Percentiles rank a stretch among this genome's conserved stretches.
Evolutionary conservation across 2,797 vertebrate species (phyloP).

Genomic region (Salmo trutta): DNA sequence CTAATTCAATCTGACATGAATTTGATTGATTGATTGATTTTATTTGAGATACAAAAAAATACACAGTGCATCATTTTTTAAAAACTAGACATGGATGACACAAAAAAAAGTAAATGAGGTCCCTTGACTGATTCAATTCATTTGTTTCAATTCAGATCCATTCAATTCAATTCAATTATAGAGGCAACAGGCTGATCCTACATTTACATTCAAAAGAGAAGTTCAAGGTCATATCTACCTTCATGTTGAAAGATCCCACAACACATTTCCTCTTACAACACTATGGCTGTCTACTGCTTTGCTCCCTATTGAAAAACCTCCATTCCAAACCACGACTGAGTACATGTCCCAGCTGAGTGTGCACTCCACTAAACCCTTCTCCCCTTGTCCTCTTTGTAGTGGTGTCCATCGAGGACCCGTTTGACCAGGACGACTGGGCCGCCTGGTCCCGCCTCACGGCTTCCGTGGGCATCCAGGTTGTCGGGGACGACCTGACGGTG

Average conservation of each 20-base stretch:
- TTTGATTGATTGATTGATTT: not conserved
- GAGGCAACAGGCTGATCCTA: not conserved
- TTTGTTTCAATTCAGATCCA: not conserved
- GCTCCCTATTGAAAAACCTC: no score
- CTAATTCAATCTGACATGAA: not conserved
- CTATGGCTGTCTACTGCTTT: no score
- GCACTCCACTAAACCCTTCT: not conserved
- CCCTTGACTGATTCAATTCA: no score
- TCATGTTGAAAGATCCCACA: no score
- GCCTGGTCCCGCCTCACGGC: constrained; percentile 91
- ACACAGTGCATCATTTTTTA: no score
- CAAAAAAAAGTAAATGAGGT: no score
- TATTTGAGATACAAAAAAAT: not conserved
- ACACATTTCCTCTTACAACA: no score
- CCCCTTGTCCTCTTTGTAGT: constrained; percentile 64
- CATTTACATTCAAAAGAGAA: not conserved
- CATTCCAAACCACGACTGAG: no score
- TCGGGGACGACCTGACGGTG: constrained; percentile 92
- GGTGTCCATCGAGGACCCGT: constrained; percentile 95
- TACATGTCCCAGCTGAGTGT: not conserved
- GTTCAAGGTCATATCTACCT: not conserved
- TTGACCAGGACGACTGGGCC: constrained; percentile 94
- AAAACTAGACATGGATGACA: no score
- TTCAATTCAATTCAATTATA: not conserved
- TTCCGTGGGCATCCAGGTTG: constrained; percentile 92